Conservation (phyloP, 2,888 invertebrate genomes). For the Drosophila ustulata region DNA sequence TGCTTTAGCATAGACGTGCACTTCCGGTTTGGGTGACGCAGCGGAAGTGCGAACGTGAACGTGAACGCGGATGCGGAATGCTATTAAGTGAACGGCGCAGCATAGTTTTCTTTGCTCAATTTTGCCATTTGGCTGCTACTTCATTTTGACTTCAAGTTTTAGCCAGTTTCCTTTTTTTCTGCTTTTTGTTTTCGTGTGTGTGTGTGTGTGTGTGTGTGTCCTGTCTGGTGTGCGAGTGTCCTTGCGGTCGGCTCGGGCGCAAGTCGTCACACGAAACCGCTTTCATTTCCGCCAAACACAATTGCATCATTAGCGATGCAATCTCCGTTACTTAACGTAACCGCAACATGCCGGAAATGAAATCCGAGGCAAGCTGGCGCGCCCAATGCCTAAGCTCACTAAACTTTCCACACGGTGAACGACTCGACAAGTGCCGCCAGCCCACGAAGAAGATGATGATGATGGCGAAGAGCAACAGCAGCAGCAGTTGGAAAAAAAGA, state of each 20-base stretch:
- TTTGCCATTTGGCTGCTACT: conserved; percentile 46
- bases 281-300: conserved; percentile 80
- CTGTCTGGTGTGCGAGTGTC: conserved; percentile 19
- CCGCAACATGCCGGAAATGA: conserved; percentile 82
- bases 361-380: conserved; percentile 76
- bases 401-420: conserved; percentile 70
- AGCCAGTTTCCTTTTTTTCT: background rate
- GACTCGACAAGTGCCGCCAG: conserved; percentile 72
- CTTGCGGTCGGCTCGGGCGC: conserved; percentile 39
- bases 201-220: conserved; percentile 15
- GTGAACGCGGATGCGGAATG: conserved; percentile 16
- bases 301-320: conserved; percentile 81
- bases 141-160: conserved; percentile 50
- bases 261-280: conserved; percentile 77
- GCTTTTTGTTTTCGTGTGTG: background rate
- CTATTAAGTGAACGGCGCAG: conserved; percentile 53
- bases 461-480: conserved; percentile 2
- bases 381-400: conserved; percentile 58
- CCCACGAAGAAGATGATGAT: conserved; percentile 1
- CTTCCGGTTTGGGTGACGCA: conserved; percentile 29
- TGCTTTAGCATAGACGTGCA: conserved; percentile 16
- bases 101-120: conserved; percentile 43
- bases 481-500: background rate
- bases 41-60: conserved; percentile 11
- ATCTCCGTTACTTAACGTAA: conserved; percentile 80